Evolutionary conservation across 1,140 invertebrate species (phyloP).

Genomic region (Ceratina calcarata): DNA sequence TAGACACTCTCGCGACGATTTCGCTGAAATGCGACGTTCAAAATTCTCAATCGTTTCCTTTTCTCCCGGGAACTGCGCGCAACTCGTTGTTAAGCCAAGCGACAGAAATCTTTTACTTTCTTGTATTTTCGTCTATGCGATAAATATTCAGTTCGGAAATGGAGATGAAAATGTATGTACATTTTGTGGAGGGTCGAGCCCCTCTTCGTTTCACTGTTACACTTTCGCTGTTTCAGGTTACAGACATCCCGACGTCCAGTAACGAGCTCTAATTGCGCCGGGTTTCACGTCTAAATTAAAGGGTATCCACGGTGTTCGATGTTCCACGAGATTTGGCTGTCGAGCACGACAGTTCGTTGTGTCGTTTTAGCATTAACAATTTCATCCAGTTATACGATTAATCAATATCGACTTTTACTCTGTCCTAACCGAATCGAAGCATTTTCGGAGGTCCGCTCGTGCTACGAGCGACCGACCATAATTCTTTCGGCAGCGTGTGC

Average conservation of each 20-base stretch:
- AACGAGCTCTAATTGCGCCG: not conserved
- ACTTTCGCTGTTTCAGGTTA: conserved; percentile 26
- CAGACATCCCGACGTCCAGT: conserved; percentile 10
- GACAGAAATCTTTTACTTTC: not conserved
- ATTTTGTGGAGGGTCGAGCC: not conserved
- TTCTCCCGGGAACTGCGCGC: not conserved
- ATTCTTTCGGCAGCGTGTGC: not conserved
- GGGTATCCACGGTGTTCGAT: conserved; percentile 5
- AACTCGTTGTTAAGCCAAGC: not conserved
- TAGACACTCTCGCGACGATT: too few species aligned
- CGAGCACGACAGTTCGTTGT: not conserved
- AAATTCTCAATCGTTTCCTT: conserved; percentile 20
- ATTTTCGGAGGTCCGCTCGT: not conserved
- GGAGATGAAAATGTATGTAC: not conserved
- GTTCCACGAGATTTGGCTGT: not conserved
- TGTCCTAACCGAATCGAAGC: not conserved
- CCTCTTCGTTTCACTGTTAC: not conserved
- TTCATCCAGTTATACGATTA: conserved; percentile 8
- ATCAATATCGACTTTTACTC: not conserved
- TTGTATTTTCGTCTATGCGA: too few species aligned
- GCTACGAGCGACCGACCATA: too few species aligned
- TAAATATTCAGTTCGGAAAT: too few species aligned
- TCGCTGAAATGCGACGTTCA: not conserved
- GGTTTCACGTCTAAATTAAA: conserved; percentile 1
- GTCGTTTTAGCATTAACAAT: not conserved